phyloP scores from a whole-genome alignment of 2,888 invertebrate species.

The Eretmocerus hayati region DNA sequence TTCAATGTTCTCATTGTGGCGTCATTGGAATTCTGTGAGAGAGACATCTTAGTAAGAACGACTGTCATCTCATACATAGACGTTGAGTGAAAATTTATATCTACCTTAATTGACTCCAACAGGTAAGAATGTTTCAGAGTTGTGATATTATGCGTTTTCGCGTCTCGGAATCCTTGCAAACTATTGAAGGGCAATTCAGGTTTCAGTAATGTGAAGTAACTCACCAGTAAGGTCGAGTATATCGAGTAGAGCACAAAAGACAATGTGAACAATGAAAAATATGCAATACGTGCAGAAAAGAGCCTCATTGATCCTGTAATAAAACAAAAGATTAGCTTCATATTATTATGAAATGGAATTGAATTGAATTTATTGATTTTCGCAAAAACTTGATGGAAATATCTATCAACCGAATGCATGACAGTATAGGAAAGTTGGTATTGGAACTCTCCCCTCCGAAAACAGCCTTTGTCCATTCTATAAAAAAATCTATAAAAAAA shows the following conservation, averaged over 20 bases:
- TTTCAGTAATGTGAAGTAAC: conserved; percentile 24
- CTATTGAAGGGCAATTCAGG: conserved; percentile 21
- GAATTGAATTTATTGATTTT: too few species aligned
- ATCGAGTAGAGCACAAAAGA: conserved; percentile 12
- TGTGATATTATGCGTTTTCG: conserved; percentile 7
- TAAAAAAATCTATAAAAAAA: too few species aligned
- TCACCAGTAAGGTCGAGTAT: conserved; percentile 27
- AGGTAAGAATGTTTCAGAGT: conserved; percentile 1
- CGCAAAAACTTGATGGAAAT: too few species aligned
- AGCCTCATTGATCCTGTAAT: background rate
- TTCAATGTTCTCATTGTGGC: background rate
- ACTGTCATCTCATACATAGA: background rate
- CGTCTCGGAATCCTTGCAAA: background rate
- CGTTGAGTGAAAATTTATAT: background rate
- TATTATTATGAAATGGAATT: too few species aligned
- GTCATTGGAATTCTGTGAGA: background rate
- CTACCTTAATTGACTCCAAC: conserved; percentile 5
- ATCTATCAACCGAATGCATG: too few species aligned
- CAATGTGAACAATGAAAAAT: conserved; percentile 8
- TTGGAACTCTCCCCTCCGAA: too few species aligned
- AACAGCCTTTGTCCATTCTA: too few species aligned
- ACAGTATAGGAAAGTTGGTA: too few species aligned
- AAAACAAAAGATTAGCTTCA: too few species aligned
- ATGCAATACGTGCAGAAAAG: conserved; percentile 20
- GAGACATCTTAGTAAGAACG: background rate